Conservation (phyloP, 2,797 vertebrate species). For the Tympanoctomys barrerae region DNA sequence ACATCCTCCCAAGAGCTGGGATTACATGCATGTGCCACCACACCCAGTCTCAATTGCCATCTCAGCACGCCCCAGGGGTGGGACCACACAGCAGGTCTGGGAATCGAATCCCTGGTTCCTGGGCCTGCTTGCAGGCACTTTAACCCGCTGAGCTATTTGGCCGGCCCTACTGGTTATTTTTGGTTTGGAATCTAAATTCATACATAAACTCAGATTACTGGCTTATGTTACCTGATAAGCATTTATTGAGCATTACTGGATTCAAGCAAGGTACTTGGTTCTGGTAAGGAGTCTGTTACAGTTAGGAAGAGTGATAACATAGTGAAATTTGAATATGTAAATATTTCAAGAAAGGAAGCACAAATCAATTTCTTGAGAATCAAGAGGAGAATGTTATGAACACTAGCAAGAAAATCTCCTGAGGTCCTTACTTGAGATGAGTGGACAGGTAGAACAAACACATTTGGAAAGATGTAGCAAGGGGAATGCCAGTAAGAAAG, state of each 20-base stretch:
- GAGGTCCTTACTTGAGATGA: not conserved
- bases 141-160: too few species aligned
- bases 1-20: too few species aligned
- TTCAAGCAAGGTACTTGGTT: not conserved
- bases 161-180: not conserved
- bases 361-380: not conserved
- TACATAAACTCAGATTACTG: not conserved
- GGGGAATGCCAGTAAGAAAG: not conserved
- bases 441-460: not conserved
- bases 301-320: not conserved
- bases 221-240: not conserved
- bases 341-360: not conserved
- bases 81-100: too few species aligned
- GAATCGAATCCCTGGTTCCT: too few species aligned
- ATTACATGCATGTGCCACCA: too few species aligned
- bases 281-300: not conserved
- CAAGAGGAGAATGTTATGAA: not conserved
- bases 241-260: not conserved
- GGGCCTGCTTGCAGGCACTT: too few species aligned
- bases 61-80: too few species aligned
- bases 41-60: too few species aligned
- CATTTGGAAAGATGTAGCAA: not conserved
- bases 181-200: constrained; percentile 23
- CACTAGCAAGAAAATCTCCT: not conserved
- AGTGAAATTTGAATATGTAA: not conserved